Base-by-base conservation (phyloP, 2,797 vertebrate genomes). In the Adelosebastes latens region DNA sequence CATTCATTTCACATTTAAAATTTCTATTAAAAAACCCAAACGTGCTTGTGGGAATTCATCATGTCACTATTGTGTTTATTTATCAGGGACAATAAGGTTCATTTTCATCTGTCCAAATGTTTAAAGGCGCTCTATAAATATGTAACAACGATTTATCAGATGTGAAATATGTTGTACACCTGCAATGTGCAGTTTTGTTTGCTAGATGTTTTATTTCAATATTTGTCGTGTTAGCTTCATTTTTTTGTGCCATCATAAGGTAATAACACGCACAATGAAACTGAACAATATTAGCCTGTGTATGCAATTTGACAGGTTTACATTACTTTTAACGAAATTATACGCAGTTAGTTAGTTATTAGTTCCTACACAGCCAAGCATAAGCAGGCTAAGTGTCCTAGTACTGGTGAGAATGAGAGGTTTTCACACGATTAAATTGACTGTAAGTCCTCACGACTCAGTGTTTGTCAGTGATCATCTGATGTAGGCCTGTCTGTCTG, bases 401-500 rank as follows among this genome's bases (percentile, higher is more conserved):
- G 16, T 14, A 24, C 53, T 32, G 18, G 27, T 78, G 18, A 71
- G 46, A 77, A 29, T 68, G 72, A 31, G 22, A 42, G 29, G 8
- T 60, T 80, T 78, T 75, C 59, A 66, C 64, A 67, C 56, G 55
- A 82, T 75, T 67, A 59, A 56, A 77, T 39, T 73, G 61, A 64
- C 46, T 31, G 25, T 34, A 11, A 59, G 25, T 59, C 31, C 8
- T 7, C 24, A 27, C 12, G 2, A 32, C 64, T 82, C 60, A 12
- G 67, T 75, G 74, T 61, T 39, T 53, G 12, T 53, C 82, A 32
- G 62, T 64, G 77, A 74, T 58, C 80, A 85, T 80, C 58, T 80
- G 74, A 36, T 85, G 49, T n/a, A 34, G 87, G 86, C 84, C 83
- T 83, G 88, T 24, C 34, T 24, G 61, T 16, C 4, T 81, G 87